A percentile compares a stretch with the other conserved stretches of the same genome.
Evolutionary conservation across 2,113 vertebrate species (phyloP).

Genomic region (Acanthisitta chloris): DNA sequence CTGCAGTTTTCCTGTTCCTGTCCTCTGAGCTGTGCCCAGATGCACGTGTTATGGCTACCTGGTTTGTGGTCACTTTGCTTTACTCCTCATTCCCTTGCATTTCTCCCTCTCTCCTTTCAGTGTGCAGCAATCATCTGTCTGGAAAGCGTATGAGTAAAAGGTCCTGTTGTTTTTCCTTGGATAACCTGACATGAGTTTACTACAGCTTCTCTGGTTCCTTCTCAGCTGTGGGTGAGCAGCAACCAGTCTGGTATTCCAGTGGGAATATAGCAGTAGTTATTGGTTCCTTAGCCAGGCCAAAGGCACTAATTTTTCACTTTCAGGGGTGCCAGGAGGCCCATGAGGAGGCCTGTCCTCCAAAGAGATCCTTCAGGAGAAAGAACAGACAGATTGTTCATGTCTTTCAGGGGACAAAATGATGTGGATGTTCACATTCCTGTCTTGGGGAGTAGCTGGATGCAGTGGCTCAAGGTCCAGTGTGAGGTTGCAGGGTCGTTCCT

Average conservation of each 20-base stretch:
- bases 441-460: background rate
- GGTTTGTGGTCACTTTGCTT: background rate
- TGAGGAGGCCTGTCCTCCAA: background rate
- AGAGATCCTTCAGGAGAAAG: background rate
- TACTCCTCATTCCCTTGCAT: background rate
- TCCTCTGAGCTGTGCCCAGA: background rate
- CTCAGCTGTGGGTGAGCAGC: background rate
- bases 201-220: background rate
- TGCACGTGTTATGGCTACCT: background rate
- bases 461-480: accelerated
- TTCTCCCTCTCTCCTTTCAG: background rate
- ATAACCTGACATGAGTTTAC: background rate
- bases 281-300: background rate
- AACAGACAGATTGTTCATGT: background rate
- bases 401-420: background rate
- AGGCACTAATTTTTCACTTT: background rate
- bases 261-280: background rate
- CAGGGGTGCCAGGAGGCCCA: background rate
- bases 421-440: background rate
- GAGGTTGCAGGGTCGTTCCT: background rate
- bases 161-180: background rate
- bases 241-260: background rate
- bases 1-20: background rate
- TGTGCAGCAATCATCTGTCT: background rate
- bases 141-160: background rate